Evolutionary conservation across 2,797 vertebrate genomes (phyloP), one percentile per base, ranked within the genome.

Genomic region (Harpagifer antarcticus): DNA sequence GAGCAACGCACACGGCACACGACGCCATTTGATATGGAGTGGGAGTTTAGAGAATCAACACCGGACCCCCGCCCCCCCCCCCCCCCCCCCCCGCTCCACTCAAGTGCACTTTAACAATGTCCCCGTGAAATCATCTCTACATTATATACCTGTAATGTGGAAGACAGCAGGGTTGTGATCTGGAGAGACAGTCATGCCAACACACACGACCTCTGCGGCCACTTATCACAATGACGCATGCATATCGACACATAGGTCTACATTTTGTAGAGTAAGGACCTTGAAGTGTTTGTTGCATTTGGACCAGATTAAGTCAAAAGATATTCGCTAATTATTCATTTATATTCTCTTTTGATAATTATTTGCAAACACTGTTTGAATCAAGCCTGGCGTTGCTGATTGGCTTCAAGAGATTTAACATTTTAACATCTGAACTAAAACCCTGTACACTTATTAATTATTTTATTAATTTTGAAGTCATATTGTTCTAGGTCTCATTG

Each of bases 171-270:
- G 54, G 57, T 20, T 61, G 70, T 81, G 78, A 58, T 83, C 83
- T 82, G 56, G 72, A 80, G 81, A 68, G 73, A 86, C 73, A 58
- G 86, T 86, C 90, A 91, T 92, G 88, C 88, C 55, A 81, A 89
- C 82, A 87, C 72, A 88, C 83, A 82, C 27, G 68, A 87, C 75
- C 86, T 80, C 68, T 73, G 57, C 13, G 91, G 87, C 87, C 86
- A 85, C 74, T 75, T 68, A 65, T 78, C 74, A 91, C 85, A 72
- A 82, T 49, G 81, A 76, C 56, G 83, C 94, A 95, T 95, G 95
- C 94, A 88, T 88, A 83, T 81, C 64, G 71, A 90, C 86, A 79
- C 58, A 78, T 49, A 72, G 60, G 64, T 67, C 61, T 84, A 84
- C 62, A 72, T 74, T 81, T 79, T 66, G 66, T 79, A 80, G 60